These are phyloP conservation scores for Andricus quercusramuli DNA, from an alignment of 2,888 invertebrate species.

Conservation along the genomic window DNA sequence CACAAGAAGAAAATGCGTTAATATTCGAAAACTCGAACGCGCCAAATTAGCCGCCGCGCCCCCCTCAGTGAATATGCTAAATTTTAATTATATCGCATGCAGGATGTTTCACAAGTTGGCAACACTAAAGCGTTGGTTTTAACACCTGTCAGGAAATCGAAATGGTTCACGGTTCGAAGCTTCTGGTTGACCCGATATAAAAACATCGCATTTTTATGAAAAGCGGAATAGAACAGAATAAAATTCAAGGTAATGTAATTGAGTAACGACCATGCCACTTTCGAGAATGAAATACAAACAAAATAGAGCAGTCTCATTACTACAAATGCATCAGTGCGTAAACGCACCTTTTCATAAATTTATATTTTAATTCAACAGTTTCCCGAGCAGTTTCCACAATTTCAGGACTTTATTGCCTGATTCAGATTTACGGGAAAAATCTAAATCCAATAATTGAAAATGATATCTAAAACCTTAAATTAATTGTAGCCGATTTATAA, in stretches of 20 bases:
- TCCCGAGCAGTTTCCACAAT: not conserved
- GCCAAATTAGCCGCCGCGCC: too few relatives aligned
- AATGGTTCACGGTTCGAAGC: constrained; percentile 23
- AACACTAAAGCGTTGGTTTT: constrained; percentile 11
- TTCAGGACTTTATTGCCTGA: constrained; percentile 11
- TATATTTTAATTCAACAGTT: constrained; percentile 16
- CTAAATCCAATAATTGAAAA: constrained; percentile 11
- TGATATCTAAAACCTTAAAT: not conserved
- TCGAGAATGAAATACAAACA: constrained; percentile 16
- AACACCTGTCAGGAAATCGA: constrained; percentile 36
- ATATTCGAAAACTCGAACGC: too few relatives aligned
- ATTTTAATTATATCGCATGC: constrained; percentile 6
- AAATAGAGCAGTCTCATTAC: not conserved
- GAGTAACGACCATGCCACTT: not conserved
- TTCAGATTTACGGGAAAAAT: not conserved
- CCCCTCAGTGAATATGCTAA: not conserved
- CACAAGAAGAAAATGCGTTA: too few relatives aligned
- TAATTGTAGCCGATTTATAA: not conserved
- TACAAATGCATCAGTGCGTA: constrained; percentile 17
- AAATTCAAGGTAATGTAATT: constrained; percentile 25
- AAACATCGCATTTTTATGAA: not conserved
- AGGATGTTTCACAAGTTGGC: constrained; percentile 24
- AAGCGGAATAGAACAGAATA: not conserved
- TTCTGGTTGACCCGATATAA: constrained; percentile 33
- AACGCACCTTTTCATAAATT: constrained; percentile 27